Conservation (phyloP, 2,888 invertebrate genomes). For the Netelia inedita region DNA sequence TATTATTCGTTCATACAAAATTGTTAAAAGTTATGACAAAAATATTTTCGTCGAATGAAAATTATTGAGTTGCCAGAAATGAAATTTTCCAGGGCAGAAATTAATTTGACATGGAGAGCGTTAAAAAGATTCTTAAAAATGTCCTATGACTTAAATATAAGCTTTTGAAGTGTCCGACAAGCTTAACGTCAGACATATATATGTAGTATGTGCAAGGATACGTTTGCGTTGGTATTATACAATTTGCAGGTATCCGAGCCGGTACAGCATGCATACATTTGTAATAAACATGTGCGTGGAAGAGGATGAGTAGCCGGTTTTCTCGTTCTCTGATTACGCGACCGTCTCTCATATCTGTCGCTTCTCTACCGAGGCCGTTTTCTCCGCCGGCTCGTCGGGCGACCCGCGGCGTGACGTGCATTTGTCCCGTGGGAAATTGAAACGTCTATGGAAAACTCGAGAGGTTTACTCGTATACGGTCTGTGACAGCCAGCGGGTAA, state of each 20-base stretch:
- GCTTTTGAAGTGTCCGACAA: too few relatives aligned
- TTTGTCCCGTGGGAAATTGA: slow-evolving; percentile 44
- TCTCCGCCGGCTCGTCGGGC: not conserved
- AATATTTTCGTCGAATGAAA: too few relatives aligned
- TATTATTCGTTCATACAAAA: too few relatives aligned
- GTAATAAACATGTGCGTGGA: not conserved
- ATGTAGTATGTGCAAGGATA: not conserved
- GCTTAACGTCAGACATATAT: slow-evolving; percentile 18
- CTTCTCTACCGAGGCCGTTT: not conserved
- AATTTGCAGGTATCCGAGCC: slow-evolving; percentile 35
- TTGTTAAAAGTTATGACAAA: too few relatives aligned
- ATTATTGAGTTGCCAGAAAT: too few relatives aligned
- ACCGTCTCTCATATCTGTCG: slow-evolving; percentile 33
- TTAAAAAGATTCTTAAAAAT: too few relatives aligned
- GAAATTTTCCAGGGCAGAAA: too few relatives aligned
- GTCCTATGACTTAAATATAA: too few relatives aligned
- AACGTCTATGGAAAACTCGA: slow-evolving; percentile 43
- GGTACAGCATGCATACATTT: slow-evolving; percentile 18
- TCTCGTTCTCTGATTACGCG: slow-evolving; percentile 52
- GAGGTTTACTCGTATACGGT: not conserved
- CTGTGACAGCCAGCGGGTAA: not conserved
- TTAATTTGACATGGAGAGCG: too few relatives aligned
- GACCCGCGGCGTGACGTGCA: slow-evolving; percentile 25
- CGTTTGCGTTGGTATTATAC: slow-evolving; percentile 38
- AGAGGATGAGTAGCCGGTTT: slow-evolving; percentile 29